Percentiles rank a stretch among this genome's conserved stretches.
Conservation (phyloP, 1,140 invertebrate species). For the Conus ventricosus region DNA sequence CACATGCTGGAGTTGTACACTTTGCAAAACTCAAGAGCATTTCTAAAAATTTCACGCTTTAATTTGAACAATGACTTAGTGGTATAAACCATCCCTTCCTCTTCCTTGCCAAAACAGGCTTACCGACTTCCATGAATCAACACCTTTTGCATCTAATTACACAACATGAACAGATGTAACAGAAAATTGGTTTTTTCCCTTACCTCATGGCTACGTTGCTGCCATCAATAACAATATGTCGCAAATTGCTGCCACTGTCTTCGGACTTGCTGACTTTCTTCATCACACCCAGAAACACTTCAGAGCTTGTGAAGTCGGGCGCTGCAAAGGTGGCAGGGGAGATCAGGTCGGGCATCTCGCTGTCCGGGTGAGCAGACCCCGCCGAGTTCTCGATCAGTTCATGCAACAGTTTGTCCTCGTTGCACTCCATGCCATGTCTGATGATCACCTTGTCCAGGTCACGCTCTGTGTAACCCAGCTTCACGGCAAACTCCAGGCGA, state of each 20-base stretch:
- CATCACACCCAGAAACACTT: constrained; percentile 4
- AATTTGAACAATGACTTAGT: too few species aligned
- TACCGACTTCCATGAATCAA: too few species aligned
- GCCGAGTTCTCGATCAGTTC: constrained; percentile 76
- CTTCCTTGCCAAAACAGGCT: too few species aligned
- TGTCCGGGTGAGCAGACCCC: constrained; percentile 10
- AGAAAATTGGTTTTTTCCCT: neutral
- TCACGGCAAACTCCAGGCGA: constrained; percentile 78
- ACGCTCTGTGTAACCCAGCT: constrained; percentile 92
- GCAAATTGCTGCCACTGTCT: constrained; percentile 53
- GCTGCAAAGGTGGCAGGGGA: neutral
- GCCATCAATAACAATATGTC: constrained; percentile 73
- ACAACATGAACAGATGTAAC: neutral
- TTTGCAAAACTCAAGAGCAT: too few species aligned
- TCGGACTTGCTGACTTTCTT: constrained; percentile 27
- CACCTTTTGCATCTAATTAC: too few species aligned
- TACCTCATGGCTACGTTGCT: constrained; percentile 75
- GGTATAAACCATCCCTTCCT: too few species aligned
- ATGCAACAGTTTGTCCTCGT: constrained; percentile 89
- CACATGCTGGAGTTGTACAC: too few species aligned
- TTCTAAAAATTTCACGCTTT: too few species aligned
- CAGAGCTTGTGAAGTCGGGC: neutral
- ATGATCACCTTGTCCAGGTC: constrained; percentile 88
- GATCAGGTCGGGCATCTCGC: neutral
- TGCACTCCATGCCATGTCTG: constrained; percentile 83